Conservation (phyloP, 2,797 vertebrate species). For the Urocyon cinereoargenteus region DNA sequence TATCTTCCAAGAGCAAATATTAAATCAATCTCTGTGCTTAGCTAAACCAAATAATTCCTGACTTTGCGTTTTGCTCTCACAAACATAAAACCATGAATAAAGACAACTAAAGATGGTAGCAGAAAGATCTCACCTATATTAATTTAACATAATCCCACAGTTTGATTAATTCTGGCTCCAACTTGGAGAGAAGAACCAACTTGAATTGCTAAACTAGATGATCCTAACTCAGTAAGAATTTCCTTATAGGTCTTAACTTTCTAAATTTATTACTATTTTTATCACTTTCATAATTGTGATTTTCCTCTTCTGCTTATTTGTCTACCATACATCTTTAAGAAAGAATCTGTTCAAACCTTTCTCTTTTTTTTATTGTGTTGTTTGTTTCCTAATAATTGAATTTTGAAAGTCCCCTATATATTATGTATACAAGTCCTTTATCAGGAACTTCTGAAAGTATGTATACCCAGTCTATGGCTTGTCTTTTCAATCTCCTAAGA, state of each 20-base stretch:
- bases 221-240: slow-evolving; percentile 16
- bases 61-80: slow-evolving; percentile 48
- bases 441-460: background rate
- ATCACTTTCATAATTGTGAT: background rate
- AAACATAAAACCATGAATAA: slow-evolving; percentile 65
- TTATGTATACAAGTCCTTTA: background rate
- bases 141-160: background rate
- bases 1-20: slow-evolving; percentile 67
- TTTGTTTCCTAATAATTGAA: background rate
- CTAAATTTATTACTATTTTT: background rate
- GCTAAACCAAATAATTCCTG: slow-evolving; percentile 70
- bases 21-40: slow-evolving; percentile 66
- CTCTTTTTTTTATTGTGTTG: background rate
- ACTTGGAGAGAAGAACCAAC: background rate
- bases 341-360: background rate
- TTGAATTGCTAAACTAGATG: background rate
- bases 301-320: slow-evolving; percentile 17
- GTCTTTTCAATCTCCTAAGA: background rate
- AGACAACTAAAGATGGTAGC: background rate
- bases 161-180: background rate
- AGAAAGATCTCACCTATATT: slow-evolving; percentile 12
- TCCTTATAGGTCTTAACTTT: background rate
- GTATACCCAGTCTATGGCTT: background rate
- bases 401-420: slow-evolving; percentile 29
- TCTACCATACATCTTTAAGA: background rate